Base-by-base conservation (phyloP, 2,888 invertebrate species). In the Nebria brevicollis region DNA sequence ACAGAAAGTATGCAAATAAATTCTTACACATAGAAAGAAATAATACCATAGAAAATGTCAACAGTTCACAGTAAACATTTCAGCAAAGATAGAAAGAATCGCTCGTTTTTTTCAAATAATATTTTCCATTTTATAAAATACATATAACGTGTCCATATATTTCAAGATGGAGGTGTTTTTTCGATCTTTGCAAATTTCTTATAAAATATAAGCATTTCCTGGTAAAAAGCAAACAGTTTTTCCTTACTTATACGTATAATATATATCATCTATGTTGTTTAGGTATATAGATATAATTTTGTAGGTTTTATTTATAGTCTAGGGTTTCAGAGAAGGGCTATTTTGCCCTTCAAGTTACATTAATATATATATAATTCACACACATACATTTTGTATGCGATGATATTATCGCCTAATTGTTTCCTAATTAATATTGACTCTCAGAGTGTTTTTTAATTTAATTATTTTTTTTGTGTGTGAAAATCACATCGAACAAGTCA, bases 401-500 rank as follows among this genome's bases (percentile, higher is more conserved):
- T 66, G 42, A 54, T 77, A 72, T 80, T 77, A 81, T 81, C 81
- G 81, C 77, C 81, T 81, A 81, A 15, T 25, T 26, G 64, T 81
- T 75, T 75, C 77, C 81, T 81, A 81, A 81, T 76, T 76, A 81
- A 77, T 81, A 81, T 81, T 81, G 81, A 81, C 81, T 81, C 77
- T 81, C 43, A 81, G 81, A 81, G 81, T 81, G 81, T 81, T 34
- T 72, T 72, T 72, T 43, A 8, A 43, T 43, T 43, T 43, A 43
- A 43, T 43, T 43, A 43, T 43, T 6, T 43, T 43, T 66, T 66
- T 66, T 72, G 66, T 75, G 81, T 81, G 81, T 81, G 81, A 76
- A 81, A 81, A 81, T 81, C 81, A 81, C 81, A 81, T 81, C 81
- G 81, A 81, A 81, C 81, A 81, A 77, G 74, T 81, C 81, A 81